Percentiles rank a stretch among this genome's conserved stretches.
These are phyloP conservation scores for Hypomecis punctinalis DNA, from an alignment of 2,888 invertebrate species.

Conservation along the genomic window DNA sequence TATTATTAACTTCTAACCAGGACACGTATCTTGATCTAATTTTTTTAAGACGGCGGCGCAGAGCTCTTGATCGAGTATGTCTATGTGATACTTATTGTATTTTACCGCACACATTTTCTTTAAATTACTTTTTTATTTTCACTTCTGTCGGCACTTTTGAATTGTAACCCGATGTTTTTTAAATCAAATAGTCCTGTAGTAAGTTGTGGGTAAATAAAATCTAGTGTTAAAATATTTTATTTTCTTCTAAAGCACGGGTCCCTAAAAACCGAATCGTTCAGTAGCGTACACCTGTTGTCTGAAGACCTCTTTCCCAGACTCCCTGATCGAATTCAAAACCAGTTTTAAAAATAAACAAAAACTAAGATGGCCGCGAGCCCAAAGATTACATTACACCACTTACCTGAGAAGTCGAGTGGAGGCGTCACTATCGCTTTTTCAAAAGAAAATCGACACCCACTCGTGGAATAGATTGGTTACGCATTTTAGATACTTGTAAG, in stretches of 20 bases:
- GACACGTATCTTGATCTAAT: too few relatives aligned
- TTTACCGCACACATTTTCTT: too few relatives aligned
- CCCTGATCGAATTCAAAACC: constrained; percentile 59
- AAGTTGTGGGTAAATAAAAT: background rate
- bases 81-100: too few relatives aligned
- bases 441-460: background rate
- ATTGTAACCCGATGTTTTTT: too few relatives aligned
- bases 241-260: constrained; percentile 26
- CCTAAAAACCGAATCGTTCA: constrained; percentile 52
- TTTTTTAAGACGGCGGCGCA: too few relatives aligned
- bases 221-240: background rate
- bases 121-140: too few relatives aligned
- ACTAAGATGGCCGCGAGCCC: constrained; percentile 58
- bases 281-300: constrained; percentile 78
- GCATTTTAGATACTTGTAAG: background rate
- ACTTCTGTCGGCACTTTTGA: too few relatives aligned
- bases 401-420: background rate
- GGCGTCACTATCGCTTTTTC: background rate
- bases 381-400: constrained; percentile 44
- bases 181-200: too few relatives aligned
- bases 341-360: constrained; percentile 66
- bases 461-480: background rate
- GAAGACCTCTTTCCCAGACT: constrained; percentile 69
- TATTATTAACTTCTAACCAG: too few relatives aligned
- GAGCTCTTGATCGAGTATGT: too few relatives aligned